These are phyloP conservation scores for Sminthurides aquaticus DNA, from an alignment of 2,888 invertebrate species.

Conservation along the genomic window DNA sequence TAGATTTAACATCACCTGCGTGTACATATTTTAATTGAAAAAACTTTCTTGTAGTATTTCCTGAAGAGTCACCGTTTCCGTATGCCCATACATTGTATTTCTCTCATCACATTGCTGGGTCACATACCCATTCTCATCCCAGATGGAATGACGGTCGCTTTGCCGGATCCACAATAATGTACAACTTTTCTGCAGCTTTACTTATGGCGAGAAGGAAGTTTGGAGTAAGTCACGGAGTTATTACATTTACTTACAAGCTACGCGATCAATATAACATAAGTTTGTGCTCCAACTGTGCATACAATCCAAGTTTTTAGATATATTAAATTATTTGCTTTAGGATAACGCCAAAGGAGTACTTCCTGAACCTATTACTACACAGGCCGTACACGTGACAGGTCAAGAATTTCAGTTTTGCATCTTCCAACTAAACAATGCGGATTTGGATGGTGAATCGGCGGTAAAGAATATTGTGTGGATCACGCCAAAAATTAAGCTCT, in stretches of 20 bases:
- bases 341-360: slow-evolving; percentile 55
- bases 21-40: too few species aligned
- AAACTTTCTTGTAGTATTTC: slow-evolving; percentile 23
- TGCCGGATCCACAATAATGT: slow-evolving; percentile 61
- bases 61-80: slow-evolving; percentile 44
- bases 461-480: slow-evolving; percentile 75
- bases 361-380: slow-evolving; percentile 70
- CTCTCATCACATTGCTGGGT: slow-evolving; percentile 61
- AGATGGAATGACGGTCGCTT: slow-evolving; percentile 47
- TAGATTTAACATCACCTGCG: too few species aligned
- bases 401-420: slow-evolving; percentile 70
- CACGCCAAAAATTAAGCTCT: slow-evolving; percentile 57
- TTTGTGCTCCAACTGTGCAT: slow-evolving; percentile 9
- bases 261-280: slow-evolving; percentile 8
- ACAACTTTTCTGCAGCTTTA: slow-evolving; percentile 68
- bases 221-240: slow-evolving; percentile 55
- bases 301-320: background rate
- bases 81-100: slow-evolving; percentile 72
- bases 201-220: slow-evolving; percentile 65
- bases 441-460: slow-evolving; percentile 54
- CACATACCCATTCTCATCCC: slow-evolving; percentile 50
- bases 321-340: slow-evolving; percentile 51
- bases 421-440: slow-evolving; percentile 73
- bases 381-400: slow-evolving; percentile 75
- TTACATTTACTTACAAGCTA: background rate